Conservation (phyloP, 2,797 vertebrate genomes). For the Gallinago stenura region DNA sequence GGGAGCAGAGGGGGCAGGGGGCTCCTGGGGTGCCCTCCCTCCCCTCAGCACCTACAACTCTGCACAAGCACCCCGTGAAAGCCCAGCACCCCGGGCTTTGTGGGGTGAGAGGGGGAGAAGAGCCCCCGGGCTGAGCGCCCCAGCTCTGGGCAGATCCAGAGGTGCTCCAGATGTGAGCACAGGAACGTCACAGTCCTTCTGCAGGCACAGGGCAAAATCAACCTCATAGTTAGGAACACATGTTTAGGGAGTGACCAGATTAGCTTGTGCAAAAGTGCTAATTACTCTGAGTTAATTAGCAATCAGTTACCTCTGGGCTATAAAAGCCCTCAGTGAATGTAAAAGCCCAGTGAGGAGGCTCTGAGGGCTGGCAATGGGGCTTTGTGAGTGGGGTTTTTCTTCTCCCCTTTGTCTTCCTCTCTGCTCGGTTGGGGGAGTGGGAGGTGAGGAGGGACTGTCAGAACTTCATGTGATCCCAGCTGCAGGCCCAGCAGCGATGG, state of each 20-base stretch:
- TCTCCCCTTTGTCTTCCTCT: neutral
- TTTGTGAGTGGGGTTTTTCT: neutral
- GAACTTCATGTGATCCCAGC: neutral
- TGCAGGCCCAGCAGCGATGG: neutral
- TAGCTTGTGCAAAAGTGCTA: neutral
- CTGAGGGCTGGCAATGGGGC: neutral
- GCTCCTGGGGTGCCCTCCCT: too few relatives aligned
- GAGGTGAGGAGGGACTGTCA: accelerated
- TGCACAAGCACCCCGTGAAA: neutral
- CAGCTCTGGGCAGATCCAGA: neutral
- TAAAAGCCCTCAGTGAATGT: neutral
- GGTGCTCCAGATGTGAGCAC: too few relatives aligned
- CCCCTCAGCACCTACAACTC: neutral
- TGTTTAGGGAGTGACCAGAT: neutral
- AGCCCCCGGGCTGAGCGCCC: accelerated
- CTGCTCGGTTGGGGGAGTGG: accelerated
- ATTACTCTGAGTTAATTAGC: conserved; percentile 9
- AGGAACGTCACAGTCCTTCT: accelerated
- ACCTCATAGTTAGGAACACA: neutral
- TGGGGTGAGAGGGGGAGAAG: too few relatives aligned
- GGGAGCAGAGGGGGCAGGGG: too few relatives aligned
- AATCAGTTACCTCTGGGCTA: neutral
- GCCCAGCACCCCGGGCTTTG: accelerated
- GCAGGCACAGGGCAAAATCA: neutral
- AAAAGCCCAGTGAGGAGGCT: neutral